Conservation (phyloP, 2,113 vertebrate genomes). For the Daboia siamensis region DNA sequence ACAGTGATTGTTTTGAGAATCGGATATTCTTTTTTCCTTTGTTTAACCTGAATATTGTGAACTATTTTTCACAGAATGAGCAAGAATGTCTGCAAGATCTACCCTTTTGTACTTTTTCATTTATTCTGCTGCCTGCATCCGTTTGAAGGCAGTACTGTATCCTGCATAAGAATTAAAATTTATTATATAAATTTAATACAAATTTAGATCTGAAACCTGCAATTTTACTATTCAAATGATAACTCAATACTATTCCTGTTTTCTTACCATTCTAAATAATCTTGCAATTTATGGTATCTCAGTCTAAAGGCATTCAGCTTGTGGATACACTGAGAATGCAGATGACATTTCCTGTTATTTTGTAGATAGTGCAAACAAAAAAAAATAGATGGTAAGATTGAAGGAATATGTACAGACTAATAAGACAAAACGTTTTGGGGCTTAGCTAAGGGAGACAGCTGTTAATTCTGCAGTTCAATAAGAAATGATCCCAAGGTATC, state of each 20-base stretch:
- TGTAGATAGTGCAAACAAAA: background rate
- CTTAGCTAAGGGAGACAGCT: background rate
- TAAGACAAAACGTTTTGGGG: background rate
- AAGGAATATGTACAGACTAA: background rate
- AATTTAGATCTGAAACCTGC: background rate
- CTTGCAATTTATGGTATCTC: background rate
- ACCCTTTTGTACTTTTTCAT: background rate
- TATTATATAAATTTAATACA: too few relatives aligned
- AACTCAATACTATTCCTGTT: background rate
- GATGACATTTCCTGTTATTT: background rate
- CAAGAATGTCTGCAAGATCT: background rate
- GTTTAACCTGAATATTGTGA: background rate
- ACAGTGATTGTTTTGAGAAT: background rate
- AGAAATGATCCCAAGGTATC: background rate
- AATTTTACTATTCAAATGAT: background rate
- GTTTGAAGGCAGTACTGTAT: background rate
- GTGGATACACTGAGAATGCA: background rate
- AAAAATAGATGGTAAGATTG: background rate
- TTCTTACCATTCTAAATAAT: background rate
- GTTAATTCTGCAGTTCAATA: background rate
- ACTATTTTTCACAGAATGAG: background rate
- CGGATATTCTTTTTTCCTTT: too few relatives aligned
- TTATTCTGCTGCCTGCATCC: background rate
- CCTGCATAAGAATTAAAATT: background rate
- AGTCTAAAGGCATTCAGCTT: background rate